Evolutionary conservation across 2,888 invertebrate species (phyloP).

Genomic region (Caenorhabditis imperialis): DNA sequence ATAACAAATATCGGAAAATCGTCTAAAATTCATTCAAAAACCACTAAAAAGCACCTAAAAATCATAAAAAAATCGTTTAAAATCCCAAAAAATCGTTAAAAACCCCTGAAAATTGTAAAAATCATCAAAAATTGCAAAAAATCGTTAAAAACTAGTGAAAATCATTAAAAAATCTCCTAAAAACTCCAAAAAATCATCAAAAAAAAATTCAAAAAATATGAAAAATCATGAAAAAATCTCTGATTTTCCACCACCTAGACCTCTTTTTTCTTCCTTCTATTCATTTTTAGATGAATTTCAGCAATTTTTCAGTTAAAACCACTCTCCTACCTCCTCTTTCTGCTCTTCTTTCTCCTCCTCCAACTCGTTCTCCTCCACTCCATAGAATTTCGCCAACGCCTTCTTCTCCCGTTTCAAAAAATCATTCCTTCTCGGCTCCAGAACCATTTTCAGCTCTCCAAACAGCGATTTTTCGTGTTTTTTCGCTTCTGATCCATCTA

Average conservation of each 20-base stretch:
- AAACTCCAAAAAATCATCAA: not conserved
- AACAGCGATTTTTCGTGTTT: constrained; percentile 25
- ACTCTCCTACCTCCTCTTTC: constrained; percentile 4
- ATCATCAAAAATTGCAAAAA: too few relatives aligned
- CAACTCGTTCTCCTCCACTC: constrained; percentile 33
- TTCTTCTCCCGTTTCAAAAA: constrained; percentile 31
- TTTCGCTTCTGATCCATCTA: constrained; percentile 36
- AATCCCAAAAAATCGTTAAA: too few relatives aligned
- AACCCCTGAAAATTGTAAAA: too few relatives aligned
- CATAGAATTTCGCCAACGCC: constrained; percentile 50
- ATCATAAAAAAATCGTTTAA: too few relatives aligned
- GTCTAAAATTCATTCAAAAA: not conserved
- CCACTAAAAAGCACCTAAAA: too few relatives aligned
- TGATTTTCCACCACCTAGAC: too few relatives aligned
- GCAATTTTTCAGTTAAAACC: too few relatives aligned
- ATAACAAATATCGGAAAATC: not conserved
- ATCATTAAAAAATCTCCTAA: too few relatives aligned
- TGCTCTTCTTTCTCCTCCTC: constrained; percentile 11
- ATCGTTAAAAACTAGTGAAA: not conserved
- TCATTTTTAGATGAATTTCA: too few relatives aligned
- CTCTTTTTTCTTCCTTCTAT: too few relatives aligned
- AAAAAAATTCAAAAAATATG: too few relatives aligned
- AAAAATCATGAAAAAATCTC: too few relatives aligned
- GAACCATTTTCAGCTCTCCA: constrained; percentile 41
- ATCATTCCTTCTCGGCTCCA: constrained; percentile 30